Conservation (phyloP, 2,888 invertebrate genomes). For the Apodemia hepburni region DNA sequence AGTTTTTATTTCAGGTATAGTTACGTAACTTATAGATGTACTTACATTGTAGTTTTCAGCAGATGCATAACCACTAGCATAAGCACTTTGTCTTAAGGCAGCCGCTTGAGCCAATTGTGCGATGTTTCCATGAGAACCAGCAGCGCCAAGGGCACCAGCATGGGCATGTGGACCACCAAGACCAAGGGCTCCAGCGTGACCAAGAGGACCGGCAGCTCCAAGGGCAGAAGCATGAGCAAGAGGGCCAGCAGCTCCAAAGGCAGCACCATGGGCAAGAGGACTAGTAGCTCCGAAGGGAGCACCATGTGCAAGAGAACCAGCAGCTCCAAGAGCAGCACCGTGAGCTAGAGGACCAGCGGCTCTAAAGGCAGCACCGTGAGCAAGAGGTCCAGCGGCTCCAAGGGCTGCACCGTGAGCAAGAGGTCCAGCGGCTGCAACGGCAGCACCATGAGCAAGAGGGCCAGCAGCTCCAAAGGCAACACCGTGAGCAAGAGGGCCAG, state of each 20-base stretch:
- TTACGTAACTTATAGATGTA: slow-evolving; percentile 8
- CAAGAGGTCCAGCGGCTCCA: background rate
- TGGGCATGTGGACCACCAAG: slow-evolving; percentile 35
- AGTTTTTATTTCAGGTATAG: no score
- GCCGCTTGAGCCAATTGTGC: slow-evolving; percentile 29
- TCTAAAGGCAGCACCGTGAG: background rate
- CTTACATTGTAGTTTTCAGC: slow-evolving; percentile 42
- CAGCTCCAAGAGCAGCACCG: background rate
- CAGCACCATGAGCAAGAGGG: background rate
- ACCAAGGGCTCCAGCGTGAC: slow-evolving; percentile 36
- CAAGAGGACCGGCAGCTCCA: slow-evolving; percentile 36
- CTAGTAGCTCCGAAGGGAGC: slow-evolving; percentile 21
- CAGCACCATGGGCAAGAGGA: slow-evolving; percentile 35
- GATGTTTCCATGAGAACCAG: slow-evolving; percentile 21
- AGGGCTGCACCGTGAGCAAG: background rate
- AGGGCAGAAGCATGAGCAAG: slow-evolving; percentile 35
- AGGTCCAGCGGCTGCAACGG: background rate
- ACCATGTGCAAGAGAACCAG: slow-evolving; percentile 12
- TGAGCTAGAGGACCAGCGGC: background rate
- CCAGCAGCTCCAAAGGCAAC: background rate
- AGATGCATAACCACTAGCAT: slow-evolving; percentile 21
- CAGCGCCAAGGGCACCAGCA: slow-evolving; percentile 38
- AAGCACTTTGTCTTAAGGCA: slow-evolving; percentile 32
- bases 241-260: slow-evolving; percentile 29
- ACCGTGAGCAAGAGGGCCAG: background rate